Conservation (phyloP, 2,113 vertebrate species). For the Athene cunicularia region DNA sequence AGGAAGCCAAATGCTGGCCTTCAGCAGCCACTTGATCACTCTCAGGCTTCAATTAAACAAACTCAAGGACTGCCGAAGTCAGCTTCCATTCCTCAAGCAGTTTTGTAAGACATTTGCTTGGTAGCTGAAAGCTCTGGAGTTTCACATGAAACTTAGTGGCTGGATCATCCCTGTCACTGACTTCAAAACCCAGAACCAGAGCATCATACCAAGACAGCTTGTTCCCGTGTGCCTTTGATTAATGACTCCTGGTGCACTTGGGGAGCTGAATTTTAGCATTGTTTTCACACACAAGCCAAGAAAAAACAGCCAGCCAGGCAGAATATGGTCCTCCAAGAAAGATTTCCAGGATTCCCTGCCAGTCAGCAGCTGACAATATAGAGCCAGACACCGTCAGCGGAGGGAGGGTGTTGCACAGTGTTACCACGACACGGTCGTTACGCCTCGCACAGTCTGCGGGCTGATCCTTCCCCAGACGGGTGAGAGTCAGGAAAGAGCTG, state of each 20-base stretch:
- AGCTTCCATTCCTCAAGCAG: background rate
- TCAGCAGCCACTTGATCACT: background rate
- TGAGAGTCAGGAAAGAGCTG: background rate
- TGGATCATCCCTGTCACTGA: background rate
- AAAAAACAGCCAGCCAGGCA: background rate
- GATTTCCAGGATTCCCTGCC: background rate
- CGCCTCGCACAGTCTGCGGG: background rate
- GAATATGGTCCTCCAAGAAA: background rate
- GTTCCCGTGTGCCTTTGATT: background rate
- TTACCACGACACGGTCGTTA: accelerated
- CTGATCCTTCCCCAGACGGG: background rate
- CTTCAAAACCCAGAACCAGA: background rate
- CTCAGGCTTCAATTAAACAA: background rate
- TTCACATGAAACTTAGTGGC: background rate
- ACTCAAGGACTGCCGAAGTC: background rate
- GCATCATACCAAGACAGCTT: background rate
- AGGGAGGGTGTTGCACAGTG: background rate
- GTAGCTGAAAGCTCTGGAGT: background rate
- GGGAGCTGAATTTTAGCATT: background rate
- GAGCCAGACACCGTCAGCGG: background rate
- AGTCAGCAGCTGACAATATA: background rate
- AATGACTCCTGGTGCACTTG: background rate
- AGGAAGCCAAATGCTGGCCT: background rate
- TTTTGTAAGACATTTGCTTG: background rate
- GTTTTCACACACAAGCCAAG: background rate